Evolutionary conservation across 2,797 vertebrate species (phyloP).

Genomic region (Helostoma temminkii): DNA sequence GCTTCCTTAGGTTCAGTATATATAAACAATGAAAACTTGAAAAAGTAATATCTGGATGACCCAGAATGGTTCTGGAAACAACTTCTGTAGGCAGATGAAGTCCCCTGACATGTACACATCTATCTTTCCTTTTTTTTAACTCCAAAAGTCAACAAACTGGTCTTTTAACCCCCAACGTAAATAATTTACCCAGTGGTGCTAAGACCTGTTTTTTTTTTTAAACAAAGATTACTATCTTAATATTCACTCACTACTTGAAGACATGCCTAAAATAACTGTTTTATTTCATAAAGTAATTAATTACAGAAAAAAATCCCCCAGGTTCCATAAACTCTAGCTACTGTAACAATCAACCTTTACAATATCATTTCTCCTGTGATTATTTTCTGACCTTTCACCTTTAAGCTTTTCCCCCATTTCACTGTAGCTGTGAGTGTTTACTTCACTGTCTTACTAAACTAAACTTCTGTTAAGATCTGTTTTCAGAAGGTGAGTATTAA

Average conservation of each 20-base stretch:
- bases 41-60: too few relatives aligned
- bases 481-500: constrained; percentile 7
- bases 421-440: neutral
- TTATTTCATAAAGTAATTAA: neutral
- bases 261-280: neutral
- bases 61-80: too few relatives aligned
- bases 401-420: neutral
- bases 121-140: too few relatives aligned
- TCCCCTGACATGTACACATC: too few relatives aligned
- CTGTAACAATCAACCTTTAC: neutral
- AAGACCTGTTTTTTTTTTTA: too few relatives aligned
- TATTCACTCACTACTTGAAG: neutral
- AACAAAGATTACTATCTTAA: too few relatives aligned
- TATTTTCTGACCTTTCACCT: constrained; percentile 6
- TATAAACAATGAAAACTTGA: too few relatives aligned
- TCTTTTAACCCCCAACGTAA: too few relatives aligned
- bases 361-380: neutral
- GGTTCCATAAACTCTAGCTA: constrained; percentile 13
- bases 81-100: too few relatives aligned
- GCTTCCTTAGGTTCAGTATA: too few relatives aligned
- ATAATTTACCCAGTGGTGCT: too few relatives aligned
- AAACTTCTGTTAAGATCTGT: neutral
- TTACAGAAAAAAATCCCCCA: constrained; percentile 11
- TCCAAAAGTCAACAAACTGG: too few relatives aligned
- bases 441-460: neutral